These are phyloP conservation scores for Agrotis segetum DNA, from an alignment of 2,888 invertebrate genomes.

Conservation along the genomic window DNA sequence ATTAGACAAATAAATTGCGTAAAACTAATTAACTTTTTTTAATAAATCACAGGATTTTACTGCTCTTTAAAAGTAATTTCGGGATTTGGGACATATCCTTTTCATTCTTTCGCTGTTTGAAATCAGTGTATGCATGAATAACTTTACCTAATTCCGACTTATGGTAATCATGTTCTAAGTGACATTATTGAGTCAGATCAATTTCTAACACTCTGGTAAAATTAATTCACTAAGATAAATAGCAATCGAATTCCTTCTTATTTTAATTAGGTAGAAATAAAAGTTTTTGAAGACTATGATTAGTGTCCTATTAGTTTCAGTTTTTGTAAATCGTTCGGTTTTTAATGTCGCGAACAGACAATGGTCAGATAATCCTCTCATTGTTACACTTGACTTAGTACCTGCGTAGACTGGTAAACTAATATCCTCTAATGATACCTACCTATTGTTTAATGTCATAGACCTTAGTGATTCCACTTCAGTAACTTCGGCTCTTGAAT, in stretches of 20 bases:
- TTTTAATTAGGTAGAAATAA: too few species aligned
- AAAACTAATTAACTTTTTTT: too few species aligned
- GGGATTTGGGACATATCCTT: too few species aligned
- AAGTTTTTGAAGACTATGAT: too few species aligned
- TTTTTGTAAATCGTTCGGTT: background rate
- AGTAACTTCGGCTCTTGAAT: conserved; percentile 45
- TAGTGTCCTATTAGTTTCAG: background rate
- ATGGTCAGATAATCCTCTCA: conserved; percentile 27
- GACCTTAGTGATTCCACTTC: conserved; percentile 54
- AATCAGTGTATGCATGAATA: too few species aligned
- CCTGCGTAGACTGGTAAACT: conserved; percentile 28
- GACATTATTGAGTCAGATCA: conserved; percentile 27
- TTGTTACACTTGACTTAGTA: conserved; percentile 30
- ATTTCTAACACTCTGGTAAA: conserved; percentile 22
- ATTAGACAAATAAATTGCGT: too few species aligned
- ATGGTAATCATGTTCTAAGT: conserved; percentile 40
- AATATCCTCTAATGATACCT: conserved; percentile 34
- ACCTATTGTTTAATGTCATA: conserved; percentile 55
- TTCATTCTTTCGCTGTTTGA: too few species aligned
- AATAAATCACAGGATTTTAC: too few species aligned
- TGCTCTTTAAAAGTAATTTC: too few species aligned
- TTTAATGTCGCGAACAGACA: conserved; percentile 8
- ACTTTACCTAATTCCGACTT: too few species aligned
- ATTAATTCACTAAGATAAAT: background rate
- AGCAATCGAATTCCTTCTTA: background rate